Evolutionary conservation across 2,113 vertebrate species (phyloP).

Genomic region (Chaetops frenatus): DNA sequence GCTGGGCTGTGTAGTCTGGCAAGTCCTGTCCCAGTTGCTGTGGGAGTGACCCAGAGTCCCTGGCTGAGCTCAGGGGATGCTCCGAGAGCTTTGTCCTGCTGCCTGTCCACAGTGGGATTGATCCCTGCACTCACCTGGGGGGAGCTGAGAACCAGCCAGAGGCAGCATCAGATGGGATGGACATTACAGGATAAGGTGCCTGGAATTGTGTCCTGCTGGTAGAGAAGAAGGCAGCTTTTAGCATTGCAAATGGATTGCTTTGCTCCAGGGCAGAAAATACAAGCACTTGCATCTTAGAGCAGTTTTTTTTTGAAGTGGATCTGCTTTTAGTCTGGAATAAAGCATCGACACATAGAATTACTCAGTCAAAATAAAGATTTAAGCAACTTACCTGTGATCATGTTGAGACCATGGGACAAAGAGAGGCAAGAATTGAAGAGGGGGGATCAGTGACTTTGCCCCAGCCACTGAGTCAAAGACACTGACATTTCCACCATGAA

Average conservation of each 20-base stretch:
- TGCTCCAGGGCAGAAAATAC: neutral
- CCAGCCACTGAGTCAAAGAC: neutral
- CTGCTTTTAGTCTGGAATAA: neutral
- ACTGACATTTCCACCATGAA: too few species aligned
- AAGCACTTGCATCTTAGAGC: neutral
- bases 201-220: neutral
- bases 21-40: neutral
- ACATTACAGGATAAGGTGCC: rapidly evolving
- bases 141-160: neutral
- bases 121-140: rapidly evolving
- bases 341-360: neutral
- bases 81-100: rapidly evolving
- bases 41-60: neutral
- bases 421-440: neutral
- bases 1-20: rapidly evolving
- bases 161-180: neutral
- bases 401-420: neutral
- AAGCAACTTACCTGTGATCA: rapidly evolving
- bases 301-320: neutral
- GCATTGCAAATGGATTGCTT: neutral
- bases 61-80: neutral
- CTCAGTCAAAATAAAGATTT: neutral
- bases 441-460: neutral
- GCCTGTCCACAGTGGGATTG: neutral
- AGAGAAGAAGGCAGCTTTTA: neutral